A percentile compares a stretch with the other conserved stretches of the same genome.
These are phyloP conservation scores for Fregetta grallaria DNA, from an alignment of 2,113 vertebrate species.

Conservation along the genomic window DNA sequence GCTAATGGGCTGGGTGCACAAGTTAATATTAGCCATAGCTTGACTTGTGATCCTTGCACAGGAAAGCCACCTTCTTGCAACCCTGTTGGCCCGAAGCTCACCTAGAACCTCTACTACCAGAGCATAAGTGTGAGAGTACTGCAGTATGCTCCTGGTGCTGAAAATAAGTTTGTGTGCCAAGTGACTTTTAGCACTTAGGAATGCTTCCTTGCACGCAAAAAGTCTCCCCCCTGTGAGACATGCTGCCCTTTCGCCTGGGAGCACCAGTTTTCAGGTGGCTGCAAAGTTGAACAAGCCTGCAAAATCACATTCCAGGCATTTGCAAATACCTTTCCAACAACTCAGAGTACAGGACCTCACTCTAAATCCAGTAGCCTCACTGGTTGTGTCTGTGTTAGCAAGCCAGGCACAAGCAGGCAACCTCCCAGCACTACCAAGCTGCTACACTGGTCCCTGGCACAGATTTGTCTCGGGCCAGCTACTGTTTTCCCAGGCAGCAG, in stretches of 20 bases:
- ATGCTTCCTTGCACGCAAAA: neutral
- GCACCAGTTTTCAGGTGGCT: neutral
- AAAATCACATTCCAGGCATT: neutral
- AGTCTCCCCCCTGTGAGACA: neutral
- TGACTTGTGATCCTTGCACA: neutral
- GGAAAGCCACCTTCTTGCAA: neutral
- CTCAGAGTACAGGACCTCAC: neutral
- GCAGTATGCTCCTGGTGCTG: neutral
- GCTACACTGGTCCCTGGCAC: neutral
- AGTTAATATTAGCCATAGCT: neutral
- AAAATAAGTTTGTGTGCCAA: neutral
- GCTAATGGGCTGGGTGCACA: neutral
- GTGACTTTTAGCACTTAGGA: neutral
- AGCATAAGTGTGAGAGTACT: neutral
- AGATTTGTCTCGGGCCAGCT: neutral
- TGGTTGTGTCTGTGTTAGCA: neutral
- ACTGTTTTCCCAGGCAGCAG: neutral
- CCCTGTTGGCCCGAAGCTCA: neutral
- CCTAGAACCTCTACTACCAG: neutral
- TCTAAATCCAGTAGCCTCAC: neutral
- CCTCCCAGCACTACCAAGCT: neutral
- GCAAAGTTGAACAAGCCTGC: neutral
- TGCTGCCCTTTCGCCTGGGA: neutral
- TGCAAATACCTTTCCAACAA: neutral
- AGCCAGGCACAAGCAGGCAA: neutral